A percentile compares a stretch with the other conserved stretches of the same genome.
These are phyloP conservation scores for Capromys pilorides DNA, from an alignment of 2,797 vertebrate species.

Conservation along the genomic window DNA sequence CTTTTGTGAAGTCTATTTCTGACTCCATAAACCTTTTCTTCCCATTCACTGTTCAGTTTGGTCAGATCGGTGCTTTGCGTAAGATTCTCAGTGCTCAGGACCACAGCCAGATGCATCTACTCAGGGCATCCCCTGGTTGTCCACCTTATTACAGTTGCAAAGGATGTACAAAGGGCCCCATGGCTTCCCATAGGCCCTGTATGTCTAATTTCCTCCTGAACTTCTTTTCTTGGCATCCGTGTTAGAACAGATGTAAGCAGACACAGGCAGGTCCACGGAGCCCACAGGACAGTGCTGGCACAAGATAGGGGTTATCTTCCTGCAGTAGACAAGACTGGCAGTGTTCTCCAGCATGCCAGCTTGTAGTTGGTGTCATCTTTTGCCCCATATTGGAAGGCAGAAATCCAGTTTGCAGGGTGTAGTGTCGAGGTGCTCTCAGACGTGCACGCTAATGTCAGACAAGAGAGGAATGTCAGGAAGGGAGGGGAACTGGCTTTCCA, in stretches of 20 bases:
- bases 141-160: slow-evolving; percentile 71
- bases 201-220: slow-evolving; percentile 72
- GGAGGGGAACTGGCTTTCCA: neutral
- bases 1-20: neutral
- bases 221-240: slow-evolving; percentile 75
- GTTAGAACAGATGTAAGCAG: slow-evolving; percentile 78
- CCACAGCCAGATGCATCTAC: slow-evolving; percentile 48
- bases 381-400: slow-evolving; percentile 71
- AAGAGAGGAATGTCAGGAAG: neutral
- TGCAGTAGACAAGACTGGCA: slow-evolving; percentile 59
- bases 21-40: neutral
- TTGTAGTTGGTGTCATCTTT: slow-evolving; percentile 73
- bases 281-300: slow-evolving; percentile 69
- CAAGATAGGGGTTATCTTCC: slow-evolving; percentile 56
- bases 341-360: slow-evolving; percentile 65
- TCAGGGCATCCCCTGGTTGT: slow-evolving; percentile 67
- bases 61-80: slow-evolving; percentile 10
- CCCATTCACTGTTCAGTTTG: slow-evolving; percentile 24
- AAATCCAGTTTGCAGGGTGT: slow-evolving; percentile 65
- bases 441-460: slow-evolving; percentile 52
- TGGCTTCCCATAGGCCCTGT: slow-evolving; percentile 54
- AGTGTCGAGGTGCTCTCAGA: slow-evolving; percentile 65
- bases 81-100: slow-evolving; percentile 27
- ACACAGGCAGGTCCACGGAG: slow-evolving; percentile 59
- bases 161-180: slow-evolving; percentile 61